Evolutionary conservation across 2,888 invertebrate species (phyloP).

Genomic region (Trachelus stipa): DNA sequence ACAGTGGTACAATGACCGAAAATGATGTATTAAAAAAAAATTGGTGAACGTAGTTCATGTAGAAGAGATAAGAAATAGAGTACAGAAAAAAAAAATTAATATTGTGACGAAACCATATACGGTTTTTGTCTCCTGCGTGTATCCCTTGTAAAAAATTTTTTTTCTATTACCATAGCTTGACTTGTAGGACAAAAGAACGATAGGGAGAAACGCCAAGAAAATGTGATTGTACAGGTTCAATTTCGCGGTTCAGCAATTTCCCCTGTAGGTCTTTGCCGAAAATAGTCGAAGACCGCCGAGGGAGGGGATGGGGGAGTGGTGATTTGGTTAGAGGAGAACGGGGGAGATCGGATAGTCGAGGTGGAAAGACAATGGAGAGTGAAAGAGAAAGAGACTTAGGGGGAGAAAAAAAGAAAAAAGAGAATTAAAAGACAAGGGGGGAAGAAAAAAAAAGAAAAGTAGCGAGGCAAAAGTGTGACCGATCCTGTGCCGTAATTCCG

Average conservation of each 20-base stretch:
- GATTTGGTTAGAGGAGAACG: not conserved
- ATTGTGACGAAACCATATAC: not conserved
- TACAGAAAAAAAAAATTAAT: not conserved
- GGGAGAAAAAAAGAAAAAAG: not conserved
- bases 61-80: not conserved
- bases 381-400: not conserved
- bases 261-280: not conserved
- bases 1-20: not conserved
- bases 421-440: not conserved
- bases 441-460: not conserved
- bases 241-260: not conserved
- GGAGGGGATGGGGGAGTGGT: not conserved
- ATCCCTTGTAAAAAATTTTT: not conserved
- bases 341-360: not conserved
- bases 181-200: not conserved
- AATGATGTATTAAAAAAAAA: not conserved
- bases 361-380: not conserved
- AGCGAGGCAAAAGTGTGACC: constrained; percentile 24
- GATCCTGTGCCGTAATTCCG: constrained; percentile 20
- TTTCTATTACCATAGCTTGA: not conserved
- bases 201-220: not conserved
- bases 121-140: not conserved
- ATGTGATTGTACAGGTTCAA: not conserved
- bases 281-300: not conserved
- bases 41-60: not conserved